Percentiles rank a stretch among this genome's conserved stretches.
phyloP scores from a whole-genome alignment of 2,797 vertebrate genomes.

The Sphenodon punctatus region DNA sequence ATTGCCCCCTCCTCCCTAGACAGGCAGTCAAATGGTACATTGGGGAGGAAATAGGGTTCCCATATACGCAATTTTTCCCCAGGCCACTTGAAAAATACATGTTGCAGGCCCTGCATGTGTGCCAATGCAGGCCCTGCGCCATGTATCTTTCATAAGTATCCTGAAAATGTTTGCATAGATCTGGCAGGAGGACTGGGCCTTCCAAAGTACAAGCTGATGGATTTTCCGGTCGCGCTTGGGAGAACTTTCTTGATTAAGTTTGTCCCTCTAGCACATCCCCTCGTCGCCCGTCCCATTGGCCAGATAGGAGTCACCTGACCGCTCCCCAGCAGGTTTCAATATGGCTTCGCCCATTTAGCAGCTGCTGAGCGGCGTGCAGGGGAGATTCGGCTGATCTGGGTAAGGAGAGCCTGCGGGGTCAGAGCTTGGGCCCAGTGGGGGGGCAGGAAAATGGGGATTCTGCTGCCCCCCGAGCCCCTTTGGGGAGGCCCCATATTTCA shows the following conservation, averaged over 20 bases:
- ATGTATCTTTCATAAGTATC: no score
- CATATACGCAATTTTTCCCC: no score
- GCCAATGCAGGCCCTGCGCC: no score
- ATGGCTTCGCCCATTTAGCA: constrained; percentile 58
- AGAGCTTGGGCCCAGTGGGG: not conserved
- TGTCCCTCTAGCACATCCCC: not conserved
- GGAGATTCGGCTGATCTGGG: not conserved
- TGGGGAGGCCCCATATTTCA: not conserved
- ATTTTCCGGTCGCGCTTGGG: not conserved
- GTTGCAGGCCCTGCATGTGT: no score
- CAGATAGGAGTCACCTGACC: constrained; percentile 33
- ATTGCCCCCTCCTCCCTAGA: no score
- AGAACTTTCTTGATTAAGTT: not conserved
- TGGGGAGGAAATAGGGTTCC: no score
- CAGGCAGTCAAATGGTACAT: no score
- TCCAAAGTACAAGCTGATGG: no score
- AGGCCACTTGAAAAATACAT: no score
- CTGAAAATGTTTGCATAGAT: no score
- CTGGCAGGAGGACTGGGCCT: no score
- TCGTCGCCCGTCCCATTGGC: constrained; percentile 10
- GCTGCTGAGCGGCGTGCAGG: not conserved
- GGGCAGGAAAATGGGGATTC: not conserved
- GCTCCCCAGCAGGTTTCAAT: not conserved
- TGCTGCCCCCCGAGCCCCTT: not conserved
- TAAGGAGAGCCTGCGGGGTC: not conserved